These are phyloP conservation scores for Cladopsammia gracilis DNA, from an alignment of 64 coral and sea anemone species.

Conservation along the genomic window DNA sequence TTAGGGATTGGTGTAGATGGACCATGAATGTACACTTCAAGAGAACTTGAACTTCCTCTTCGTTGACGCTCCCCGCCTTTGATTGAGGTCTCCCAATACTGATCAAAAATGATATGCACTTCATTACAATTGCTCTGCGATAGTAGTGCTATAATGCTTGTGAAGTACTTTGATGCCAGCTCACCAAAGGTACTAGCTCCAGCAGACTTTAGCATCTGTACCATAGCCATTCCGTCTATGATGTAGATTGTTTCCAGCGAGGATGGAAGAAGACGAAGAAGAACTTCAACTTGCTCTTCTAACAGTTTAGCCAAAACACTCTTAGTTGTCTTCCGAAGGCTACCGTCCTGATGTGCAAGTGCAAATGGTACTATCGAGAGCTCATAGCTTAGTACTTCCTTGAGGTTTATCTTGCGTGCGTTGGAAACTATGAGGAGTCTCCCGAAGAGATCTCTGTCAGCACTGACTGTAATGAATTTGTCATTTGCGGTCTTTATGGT, in stretches of 20 bases:
- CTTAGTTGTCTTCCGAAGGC: constrained; percentile 57
- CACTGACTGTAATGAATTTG: constrained; percentile 14
- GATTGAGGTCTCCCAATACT: constrained; percentile 44
- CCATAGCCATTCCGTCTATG: constrained; percentile 42
- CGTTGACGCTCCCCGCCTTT: constrained; percentile 40
- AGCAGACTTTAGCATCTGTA: constrained; percentile 15
- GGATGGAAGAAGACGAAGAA: not conserved
- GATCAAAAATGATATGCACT: constrained; percentile 67
- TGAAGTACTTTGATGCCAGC: constrained; percentile 15
- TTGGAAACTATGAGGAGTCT: constrained; percentile 60
- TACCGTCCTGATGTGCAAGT: constrained; percentile 59
- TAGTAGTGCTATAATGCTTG: not conserved
- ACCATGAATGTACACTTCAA: constrained; percentile 55
- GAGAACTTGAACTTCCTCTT: constrained; percentile 23
- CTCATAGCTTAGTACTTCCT: constrained; percentile 64
- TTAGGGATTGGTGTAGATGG: constrained; percentile 73
- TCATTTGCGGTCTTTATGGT: constrained; percentile 6
- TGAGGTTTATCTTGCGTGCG: constrained; percentile 47
- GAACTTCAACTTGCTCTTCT: constrained; percentile 26
- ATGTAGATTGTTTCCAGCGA: constrained; percentile 6
- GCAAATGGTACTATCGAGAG: constrained; percentile 65
- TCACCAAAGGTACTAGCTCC: constrained; percentile 41
- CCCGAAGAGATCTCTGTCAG: constrained; percentile 16
- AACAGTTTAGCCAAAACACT: constrained; percentile 21
- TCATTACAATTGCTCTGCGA: not conserved